phyloP scores from a whole-genome alignment of 2,113 vertebrate species.

The Fregata magnificens region DNA sequence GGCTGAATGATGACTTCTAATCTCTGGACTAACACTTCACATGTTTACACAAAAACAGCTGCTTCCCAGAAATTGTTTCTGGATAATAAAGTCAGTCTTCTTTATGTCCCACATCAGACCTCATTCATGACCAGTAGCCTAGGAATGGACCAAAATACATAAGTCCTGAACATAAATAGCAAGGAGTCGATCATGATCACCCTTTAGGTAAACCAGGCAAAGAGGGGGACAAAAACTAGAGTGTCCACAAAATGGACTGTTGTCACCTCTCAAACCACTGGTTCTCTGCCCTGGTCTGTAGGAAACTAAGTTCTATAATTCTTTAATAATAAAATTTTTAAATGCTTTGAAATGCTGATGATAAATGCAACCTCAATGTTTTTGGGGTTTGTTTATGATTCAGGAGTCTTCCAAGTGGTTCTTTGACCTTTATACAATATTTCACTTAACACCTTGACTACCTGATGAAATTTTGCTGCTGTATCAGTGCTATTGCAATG shows the following conservation, averaged over 20 bases:
- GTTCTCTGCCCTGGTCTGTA: not conserved
- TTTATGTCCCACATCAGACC: not conserved
- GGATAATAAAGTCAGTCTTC: not conserved
- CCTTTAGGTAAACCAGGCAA: not conserved
- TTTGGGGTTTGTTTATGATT: not conserved
- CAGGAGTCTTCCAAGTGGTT: not conserved
- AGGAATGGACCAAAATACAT: not conserved
- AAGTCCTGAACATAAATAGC: not conserved
- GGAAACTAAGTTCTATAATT: not conserved
- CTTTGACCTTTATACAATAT: not conserved
- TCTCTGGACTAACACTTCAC: not conserved
- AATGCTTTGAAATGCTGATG: not conserved
- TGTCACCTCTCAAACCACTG: not conserved
- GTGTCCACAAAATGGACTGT: not conserved
- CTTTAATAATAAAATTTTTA: not conserved
- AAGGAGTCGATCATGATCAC: not conserved
- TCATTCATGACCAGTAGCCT: not conserved
- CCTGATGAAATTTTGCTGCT: not conserved
- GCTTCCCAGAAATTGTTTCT: not conserved
- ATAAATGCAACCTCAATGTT: not conserved
- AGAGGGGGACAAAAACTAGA: not conserved
- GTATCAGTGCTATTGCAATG: accelerated
- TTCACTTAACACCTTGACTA: not conserved
- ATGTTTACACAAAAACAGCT: not conserved
- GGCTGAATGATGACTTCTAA: not conserved